Base-by-base conservation (phyloP, 1,140 invertebrate genomes). In the Nylanderia fulva region DNA sequence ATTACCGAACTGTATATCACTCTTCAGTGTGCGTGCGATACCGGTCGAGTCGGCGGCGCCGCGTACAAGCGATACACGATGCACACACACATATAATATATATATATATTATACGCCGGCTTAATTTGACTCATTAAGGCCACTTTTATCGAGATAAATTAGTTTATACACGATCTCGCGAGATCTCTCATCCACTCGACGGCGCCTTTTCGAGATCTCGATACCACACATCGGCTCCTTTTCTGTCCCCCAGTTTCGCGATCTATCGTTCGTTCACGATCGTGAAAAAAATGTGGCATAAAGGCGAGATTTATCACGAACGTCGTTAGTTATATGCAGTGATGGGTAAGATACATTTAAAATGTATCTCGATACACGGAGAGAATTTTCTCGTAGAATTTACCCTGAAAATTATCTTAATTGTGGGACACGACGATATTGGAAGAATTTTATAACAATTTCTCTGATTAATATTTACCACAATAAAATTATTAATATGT, bases 1-100 rank as follows among this genome's bases (percentile, higher is more conserved):
- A 93, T 93, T 93, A 93, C 90, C 91, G 77, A 92, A 91, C 91
- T 88, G 86, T 93, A 93, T 93, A 93, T 93, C 92, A 93, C 86
- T 93, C 91, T 39, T 90, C 85, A 88, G 88, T 72, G 87, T 48
- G 27, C 75, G n/a, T n/a, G 54, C 82, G 86, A 90, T 88, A 86
- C 89, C 85, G 76, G 90, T 80, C 69, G 80, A 29, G 66, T 79
- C 27, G 68, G 11, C 33, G 45, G 11, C 33, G 45, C 45, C 45
- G 45, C 56, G 64, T 58, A 66, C 64, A 54, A 58, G 21, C 52
- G 69, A 18, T 48, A 48, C 45, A n/a, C 27, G 13, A n/a, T n/a
- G n/a, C n/a, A n/a, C 8, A 11, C 27, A 45, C 21, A 9, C 24
- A 24, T 58, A 71, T 45, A 60, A 33, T 33, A 33, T 33, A 33